Evolutionary conservation across 2,888 invertebrate genomes (phyloP).

Genomic region (Chloroclysta siterata): DNA sequence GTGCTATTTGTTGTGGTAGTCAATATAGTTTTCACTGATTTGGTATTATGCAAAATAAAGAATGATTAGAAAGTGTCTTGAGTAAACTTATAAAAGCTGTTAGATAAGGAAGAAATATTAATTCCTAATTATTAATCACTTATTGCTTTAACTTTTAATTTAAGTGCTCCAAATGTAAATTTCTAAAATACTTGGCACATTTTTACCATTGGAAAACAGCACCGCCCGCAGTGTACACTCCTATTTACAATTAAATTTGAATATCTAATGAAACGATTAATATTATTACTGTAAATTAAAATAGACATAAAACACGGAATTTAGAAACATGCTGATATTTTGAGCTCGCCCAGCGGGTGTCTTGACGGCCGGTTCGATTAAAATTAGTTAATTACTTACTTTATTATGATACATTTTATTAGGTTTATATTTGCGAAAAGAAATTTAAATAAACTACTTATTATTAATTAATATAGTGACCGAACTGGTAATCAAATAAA

Average conservation of each 20-base stretch:
- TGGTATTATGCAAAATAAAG: no score
- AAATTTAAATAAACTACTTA: constrained; percentile 20
- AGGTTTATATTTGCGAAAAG: constrained; percentile 25
- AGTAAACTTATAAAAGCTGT: no score
- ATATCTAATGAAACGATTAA: constrained; percentile 38
- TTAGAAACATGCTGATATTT: constrained; percentile 36
- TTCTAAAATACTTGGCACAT: not conserved
- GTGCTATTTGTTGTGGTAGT: no score
- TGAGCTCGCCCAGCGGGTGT: constrained; percentile 39
- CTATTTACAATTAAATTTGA: constrained; percentile 28
- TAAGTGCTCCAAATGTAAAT: not conserved
- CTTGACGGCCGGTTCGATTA: constrained; percentile 20
- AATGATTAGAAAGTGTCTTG: no score
- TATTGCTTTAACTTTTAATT: no score
- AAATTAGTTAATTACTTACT: constrained; percentile 37
- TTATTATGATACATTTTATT: constrained; percentile 29
- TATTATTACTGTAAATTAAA: constrained; percentile 38
- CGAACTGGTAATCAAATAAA: constrained; percentile 4
- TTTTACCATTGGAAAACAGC: not conserved
- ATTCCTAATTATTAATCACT: no score
- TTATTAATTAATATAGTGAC: constrained; percentile 24
- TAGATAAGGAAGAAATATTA: no score
- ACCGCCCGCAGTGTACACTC: constrained; percentile 37
- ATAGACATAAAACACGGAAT: constrained; percentile 35
- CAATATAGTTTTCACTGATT: no score